These are phyloP conservation scores for Limnephilus marmoratus DNA, from an alignment of 2,888 invertebrate genomes.

Conservation along the genomic window DNA sequence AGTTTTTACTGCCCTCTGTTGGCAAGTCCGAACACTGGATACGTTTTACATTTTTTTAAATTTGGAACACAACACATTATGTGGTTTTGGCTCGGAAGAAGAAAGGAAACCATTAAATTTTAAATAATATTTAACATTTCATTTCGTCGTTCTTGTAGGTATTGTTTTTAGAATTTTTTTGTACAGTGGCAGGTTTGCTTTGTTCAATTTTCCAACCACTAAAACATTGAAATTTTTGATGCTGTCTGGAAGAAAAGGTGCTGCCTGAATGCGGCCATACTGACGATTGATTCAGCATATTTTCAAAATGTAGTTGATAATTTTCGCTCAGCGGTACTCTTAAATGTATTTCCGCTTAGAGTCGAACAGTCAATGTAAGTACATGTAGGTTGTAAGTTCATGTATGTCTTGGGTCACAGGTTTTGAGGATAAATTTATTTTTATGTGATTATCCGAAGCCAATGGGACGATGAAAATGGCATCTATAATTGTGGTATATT, in stretches of 20 bases:
- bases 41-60: neutral
- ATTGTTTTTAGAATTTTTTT: neutral
- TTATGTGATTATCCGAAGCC: neutral
- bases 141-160: neutral
- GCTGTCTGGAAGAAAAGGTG: neutral
- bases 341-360: neutral
- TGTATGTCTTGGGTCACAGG: too few relatives aligned
- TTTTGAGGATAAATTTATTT: too few relatives aligned
- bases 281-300: too few relatives aligned
- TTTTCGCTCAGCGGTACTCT: too few relatives aligned
- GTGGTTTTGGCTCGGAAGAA: constrained; percentile 3
- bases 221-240: neutral
- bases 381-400: too few relatives aligned
- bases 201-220: neutral
- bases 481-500: neutral
- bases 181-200: neutral
- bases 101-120: constrained; percentile 18
- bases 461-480: too few relatives aligned
- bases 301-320: too few relatives aligned
- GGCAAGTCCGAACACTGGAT: constrained; percentile 51
- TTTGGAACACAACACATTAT: constrained; percentile 41
- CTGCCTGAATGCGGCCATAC: neutral
- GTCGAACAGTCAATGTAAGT: neutral
- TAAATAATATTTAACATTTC: neutral
- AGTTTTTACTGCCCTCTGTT: constrained; percentile 58